These are phyloP conservation scores for Cyclura pinguis DNA, from an alignment of 2,797 vertebrate genomes.

Conservation along the genomic window DNA sequence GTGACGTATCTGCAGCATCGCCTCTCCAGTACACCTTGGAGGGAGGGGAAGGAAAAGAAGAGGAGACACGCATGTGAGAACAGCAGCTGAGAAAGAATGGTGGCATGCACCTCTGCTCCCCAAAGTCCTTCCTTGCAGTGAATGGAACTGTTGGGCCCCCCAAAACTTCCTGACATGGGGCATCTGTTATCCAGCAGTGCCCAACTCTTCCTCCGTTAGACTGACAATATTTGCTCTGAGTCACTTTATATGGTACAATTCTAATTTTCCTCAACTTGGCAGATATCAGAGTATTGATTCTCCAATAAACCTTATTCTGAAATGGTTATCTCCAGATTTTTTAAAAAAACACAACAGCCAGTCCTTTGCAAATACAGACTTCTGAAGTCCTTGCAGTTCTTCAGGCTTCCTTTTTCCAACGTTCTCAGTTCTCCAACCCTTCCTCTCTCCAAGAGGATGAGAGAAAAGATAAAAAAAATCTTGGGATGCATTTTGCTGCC, in stretches of 20 bases:
- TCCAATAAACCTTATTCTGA: background rate
- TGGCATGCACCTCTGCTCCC: background rate
- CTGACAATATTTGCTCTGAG: background rate
- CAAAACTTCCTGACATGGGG: too few species aligned
- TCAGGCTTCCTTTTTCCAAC: background rate
- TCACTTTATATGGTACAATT: background rate
- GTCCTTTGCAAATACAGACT: background rate
- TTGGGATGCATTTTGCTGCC: background rate
- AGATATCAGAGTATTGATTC: background rate
- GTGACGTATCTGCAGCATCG: too few species aligned
- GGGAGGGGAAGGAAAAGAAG: too few species aligned
- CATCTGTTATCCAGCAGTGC: background rate
- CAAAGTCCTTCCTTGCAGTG: background rate
- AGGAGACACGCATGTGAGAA: too few species aligned
- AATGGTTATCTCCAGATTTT: background rate
- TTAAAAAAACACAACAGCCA: background rate
- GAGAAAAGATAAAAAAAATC: background rate
- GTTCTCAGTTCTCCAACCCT: background rate
- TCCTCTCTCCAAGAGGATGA: background rate
- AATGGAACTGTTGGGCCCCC: too few species aligned
- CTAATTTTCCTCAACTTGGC: background rate
- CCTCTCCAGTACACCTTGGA: too few species aligned
- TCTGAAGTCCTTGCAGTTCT: background rate
- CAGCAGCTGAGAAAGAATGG: too few species aligned
- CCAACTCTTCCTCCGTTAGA: background rate